These are phyloP conservation scores for Heliconius charithonia DNA, from an alignment of 2,888 invertebrate species.

Conservation along the genomic window DNA sequence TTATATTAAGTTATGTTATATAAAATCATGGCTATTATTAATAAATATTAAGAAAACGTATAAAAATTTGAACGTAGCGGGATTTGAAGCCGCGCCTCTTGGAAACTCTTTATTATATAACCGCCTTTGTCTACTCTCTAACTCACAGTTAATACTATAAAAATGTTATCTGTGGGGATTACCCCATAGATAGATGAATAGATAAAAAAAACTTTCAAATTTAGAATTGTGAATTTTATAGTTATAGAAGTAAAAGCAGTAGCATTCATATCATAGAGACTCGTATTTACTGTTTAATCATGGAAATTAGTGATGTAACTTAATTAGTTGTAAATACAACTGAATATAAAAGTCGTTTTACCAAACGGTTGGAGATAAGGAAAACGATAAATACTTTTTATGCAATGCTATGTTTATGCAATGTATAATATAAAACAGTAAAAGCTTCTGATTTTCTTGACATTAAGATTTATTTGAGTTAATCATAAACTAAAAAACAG, in stretches of 20 bases:
- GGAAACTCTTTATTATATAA: no score
- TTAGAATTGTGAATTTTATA: neutral
- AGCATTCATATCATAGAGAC: constrained; percentile 6
- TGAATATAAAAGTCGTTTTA: constrained; percentile 17
- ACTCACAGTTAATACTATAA: no score
- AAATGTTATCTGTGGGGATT: no score
- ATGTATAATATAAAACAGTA: constrained; percentile 16
- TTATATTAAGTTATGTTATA: no score
- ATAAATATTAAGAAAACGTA: no score
- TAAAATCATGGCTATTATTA: no score
- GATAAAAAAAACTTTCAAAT: neutral
- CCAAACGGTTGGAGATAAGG: constrained; percentile 13
- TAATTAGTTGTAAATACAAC: constrained; percentile 18
- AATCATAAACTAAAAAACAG: constrained; percentile 21
- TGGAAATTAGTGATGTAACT: constrained; percentile 24
- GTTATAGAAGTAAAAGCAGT: neutral
- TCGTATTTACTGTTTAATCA: constrained; percentile 16
- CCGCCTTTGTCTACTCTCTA: neutral
- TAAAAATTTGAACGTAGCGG: no score
- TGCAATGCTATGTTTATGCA: constrained; percentile 24
- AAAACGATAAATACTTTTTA: constrained; percentile 26
- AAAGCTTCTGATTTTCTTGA: constrained; percentile 27
- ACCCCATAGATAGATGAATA: neutral
- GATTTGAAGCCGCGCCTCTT: no score
- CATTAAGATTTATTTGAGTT: constrained; percentile 14